Base-by-base conservation (phyloP, 2,888 invertebrate species). In the Athripsodes cinereus region DNA sequence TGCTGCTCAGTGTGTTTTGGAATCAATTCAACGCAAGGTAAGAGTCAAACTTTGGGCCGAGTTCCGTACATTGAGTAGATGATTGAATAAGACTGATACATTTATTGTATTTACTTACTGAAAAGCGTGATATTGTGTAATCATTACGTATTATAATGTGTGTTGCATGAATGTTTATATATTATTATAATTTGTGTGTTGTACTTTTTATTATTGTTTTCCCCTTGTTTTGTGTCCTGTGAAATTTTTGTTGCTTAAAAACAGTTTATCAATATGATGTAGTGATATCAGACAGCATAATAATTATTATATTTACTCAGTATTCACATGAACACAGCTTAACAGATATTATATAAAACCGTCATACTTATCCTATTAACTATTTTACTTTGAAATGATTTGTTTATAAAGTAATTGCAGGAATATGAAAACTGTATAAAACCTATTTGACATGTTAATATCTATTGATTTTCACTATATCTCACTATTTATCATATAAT, bases 21-120 rank as follows among this genome's bases (percentile, higher is more conserved):
- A 94, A 92, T 86, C 92, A 94, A 90, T 94, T 95, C 91, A 94
- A 94, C 80, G 90, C 92, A 85, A 94, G 95, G 95, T 95, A 94
- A 94, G 93, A 85, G 74, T 71, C 13, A 5, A 31, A 8, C 40
- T 40, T 40, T 13, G 40, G 40, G 40, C 13, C 3, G 40, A 40
- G 5, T 40, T 40, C 21, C 49, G 18, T 54, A 49, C 50, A 50
- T 22, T 40, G 55, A 55, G 19, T 55, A 46, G 21, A 50, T 54
- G n/a, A n/a, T 40, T 46, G 40, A 53, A 40, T 35, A 40, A 40
- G 20, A 22, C 35, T 53, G 22, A 35, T 40, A 40, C 35, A 20
- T 40, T 8, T 40, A 40, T 40, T 3, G 40, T 40, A 40, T 13
- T 5, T n/a, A 3, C 40, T 5, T 40, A 13, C 3, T 40, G 16